Percentiles rank a stretch among this genome's conserved stretches.
phyloP scores from a whole-genome alignment of 2,113 vertebrate species.

The Gorilla gorilla region DNA sequence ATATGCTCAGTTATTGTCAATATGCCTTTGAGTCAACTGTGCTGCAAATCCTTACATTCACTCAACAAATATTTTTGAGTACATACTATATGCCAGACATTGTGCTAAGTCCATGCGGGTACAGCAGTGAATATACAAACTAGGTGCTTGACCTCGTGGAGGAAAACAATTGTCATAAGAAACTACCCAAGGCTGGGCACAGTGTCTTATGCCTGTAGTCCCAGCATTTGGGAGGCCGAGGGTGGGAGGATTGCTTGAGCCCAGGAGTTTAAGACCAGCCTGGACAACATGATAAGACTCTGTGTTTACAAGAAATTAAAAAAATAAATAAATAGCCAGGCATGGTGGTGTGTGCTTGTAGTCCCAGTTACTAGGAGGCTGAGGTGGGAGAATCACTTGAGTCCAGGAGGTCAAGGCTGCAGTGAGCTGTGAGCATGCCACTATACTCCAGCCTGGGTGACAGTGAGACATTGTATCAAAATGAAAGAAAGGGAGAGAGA shows the following conservation, averaged over 20 bases:
- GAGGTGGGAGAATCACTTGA: background rate
- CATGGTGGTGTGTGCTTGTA: background rate
- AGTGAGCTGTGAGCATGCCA: background rate
- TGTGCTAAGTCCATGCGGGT: background rate
- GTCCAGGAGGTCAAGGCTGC: background rate
- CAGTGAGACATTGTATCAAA: no score
- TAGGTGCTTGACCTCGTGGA: background rate
- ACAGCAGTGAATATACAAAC: background rate
- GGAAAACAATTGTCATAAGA: background rate
- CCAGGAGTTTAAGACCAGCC: background rate
- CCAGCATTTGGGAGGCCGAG: background rate
- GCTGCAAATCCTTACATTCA: background rate
- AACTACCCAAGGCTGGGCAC: no score
- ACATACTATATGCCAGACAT: background rate
- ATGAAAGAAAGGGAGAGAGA: no score
- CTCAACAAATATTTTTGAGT: background rate
- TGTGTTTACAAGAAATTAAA: background rate
- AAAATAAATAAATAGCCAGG: background rate
- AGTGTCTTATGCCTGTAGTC: background rate
- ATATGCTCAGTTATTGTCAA: background rate
- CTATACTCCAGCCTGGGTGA: no score
- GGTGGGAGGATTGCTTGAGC: background rate
- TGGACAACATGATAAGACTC: background rate
- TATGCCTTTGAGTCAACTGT: background rate
- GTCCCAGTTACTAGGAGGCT: background rate